Conservation (phyloP, 2,113 vertebrate genomes). For the Istiophorus platypterus region DNA sequence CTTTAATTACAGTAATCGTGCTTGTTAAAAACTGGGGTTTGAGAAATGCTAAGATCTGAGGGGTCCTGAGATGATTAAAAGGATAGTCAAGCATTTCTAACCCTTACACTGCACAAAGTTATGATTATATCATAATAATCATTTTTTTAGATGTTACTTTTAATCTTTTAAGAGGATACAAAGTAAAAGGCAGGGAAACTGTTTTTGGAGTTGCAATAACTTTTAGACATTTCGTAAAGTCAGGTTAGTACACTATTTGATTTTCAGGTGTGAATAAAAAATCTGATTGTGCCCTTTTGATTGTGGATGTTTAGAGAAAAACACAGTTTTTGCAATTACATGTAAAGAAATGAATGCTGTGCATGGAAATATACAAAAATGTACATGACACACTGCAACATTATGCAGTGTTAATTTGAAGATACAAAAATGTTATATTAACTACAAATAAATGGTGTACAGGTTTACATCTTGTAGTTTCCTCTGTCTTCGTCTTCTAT, state of each 20-base stretch:
- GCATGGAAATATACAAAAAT: not conserved
- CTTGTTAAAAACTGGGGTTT: not conserved
- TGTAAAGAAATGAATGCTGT: not conserved
- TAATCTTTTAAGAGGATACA: not conserved
- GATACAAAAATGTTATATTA: not conserved
- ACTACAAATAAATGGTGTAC: constrained; percentile 13
- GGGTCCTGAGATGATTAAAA: constrained; percentile 29
- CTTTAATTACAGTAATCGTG: constrained; percentile 43
- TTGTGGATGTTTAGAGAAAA: not conserved
- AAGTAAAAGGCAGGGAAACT: not conserved
- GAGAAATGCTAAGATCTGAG: not conserved
- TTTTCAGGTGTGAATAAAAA: too few species aligned
- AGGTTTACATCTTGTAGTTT: constrained; percentile 12
- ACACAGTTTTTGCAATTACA: not conserved
- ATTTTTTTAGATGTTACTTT: not conserved
- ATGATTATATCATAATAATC: too few species aligned
- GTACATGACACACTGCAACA: not conserved
- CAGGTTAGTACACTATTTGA: not conserved
- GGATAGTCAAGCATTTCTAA: not conserved
- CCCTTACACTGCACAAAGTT: not conserved
- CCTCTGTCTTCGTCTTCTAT: constrained; percentile 13
- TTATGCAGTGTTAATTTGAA: not conserved
- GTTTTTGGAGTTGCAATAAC: not conserved
- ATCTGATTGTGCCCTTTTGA: too few species aligned
- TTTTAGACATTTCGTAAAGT: not conserved